phyloP scores from a whole-genome alignment of 2,888 invertebrate species.

The Willowsia nigromaculata region DNA sequence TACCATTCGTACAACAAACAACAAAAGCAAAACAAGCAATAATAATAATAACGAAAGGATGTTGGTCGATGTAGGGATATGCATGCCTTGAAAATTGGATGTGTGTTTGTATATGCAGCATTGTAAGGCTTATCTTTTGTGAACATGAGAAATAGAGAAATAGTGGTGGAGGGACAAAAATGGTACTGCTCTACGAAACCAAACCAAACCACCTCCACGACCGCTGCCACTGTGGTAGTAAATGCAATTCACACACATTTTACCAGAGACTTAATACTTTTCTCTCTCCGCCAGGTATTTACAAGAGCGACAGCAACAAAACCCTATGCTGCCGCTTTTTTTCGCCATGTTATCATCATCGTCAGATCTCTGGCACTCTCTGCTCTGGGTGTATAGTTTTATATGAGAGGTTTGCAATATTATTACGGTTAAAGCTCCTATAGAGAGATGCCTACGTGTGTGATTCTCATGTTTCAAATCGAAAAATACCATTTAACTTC shows the following conservation, averaged over 20 bases:
- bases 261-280: constrained; percentile 20
- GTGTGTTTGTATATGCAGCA: not conserved
- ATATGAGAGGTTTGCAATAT: too few relatives aligned
- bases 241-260: constrained; percentile 40
- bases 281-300: constrained; percentile 18
- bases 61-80: not conserved
- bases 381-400: too few relatives aligned
- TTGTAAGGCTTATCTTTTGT: not conserved
- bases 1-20: not conserved
- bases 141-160: not conserved
- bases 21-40: constrained; percentile 23
- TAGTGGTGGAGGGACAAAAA: not conserved
- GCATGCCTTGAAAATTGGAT: not conserved
- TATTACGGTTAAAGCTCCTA: too few relatives aligned
- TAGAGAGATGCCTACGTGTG: too few relatives aligned
- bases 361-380: not conserved
- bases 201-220: not conserved
- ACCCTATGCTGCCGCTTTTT: constrained; percentile 28
- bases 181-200: not conserved
- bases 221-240: not conserved
- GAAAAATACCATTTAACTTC: too few relatives aligned
- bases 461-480: too few relatives aligned
- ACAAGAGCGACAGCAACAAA: constrained; percentile 30
- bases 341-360: constrained; percentile 20
- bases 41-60: too few relatives aligned